Evolutionary conservation across 2,797 vertebrate species (phyloP), one percentile per base, ranked within the genome.

Genomic region (Sciaenops ocellatus): DNA sequence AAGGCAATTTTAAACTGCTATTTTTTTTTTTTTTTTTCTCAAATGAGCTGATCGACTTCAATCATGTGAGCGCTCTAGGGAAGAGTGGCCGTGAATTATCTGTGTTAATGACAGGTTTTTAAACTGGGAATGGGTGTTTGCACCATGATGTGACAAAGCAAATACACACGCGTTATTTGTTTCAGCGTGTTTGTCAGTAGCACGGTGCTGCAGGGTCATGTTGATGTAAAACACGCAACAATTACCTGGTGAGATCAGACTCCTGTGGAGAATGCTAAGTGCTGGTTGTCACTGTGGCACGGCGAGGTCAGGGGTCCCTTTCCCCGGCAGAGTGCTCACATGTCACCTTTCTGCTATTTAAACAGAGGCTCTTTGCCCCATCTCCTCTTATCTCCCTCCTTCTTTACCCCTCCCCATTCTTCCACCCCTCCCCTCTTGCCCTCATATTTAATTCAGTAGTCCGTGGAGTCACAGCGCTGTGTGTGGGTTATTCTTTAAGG

Each of bases 401-500:
- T 67, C 60, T n/a, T 67, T 66, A 30, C 56, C 70, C 79, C 79
- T 59, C 77, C 34, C 75, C 47, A 30, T 62, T 64, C 22, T 60
- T 62, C 84, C 54, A 24, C 82, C 59, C 64, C 70, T 78, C 74
- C 64, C 55, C 79, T 68, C 57, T 51, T 77, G 76, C 56, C 69
- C n/a, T 84, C 79, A 92, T 95, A 89, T 94, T 93, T 94, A 89
- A 95, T 95, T 95, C 94, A 94, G 85, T 28, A 69, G 83, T 76
- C 38, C 42, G 22, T 78, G 61, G 65, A 81, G 84, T 38, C 34
- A 38, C 59, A 64, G 81, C 50, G 41, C 64, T n/a, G 18, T 71
- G 66, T 88, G 69, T 48, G 87, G 90, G 88, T 93, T 87, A 90
- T 80, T 92, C 83, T 80, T 79, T 77, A 85, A 89, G 78, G 73